phyloP scores from a whole-genome alignment of 2,797 vertebrate genomes.

The Oophaga sylvatica region DNA sequence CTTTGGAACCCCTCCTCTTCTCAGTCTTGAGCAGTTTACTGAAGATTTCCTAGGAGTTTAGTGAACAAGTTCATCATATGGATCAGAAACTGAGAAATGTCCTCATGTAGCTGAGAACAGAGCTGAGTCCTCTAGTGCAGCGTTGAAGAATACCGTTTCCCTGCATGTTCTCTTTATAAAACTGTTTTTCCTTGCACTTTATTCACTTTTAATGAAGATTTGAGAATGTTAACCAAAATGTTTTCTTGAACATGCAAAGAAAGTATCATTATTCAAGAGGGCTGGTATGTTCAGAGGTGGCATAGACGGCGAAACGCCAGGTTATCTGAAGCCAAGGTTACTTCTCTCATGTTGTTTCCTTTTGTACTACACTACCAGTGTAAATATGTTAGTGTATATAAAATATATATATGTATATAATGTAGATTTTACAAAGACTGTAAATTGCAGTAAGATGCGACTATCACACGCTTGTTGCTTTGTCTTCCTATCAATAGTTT shows the following conservation, averaged over 20 bases:
- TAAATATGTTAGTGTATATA: slow-evolving; percentile 61
- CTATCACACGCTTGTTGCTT: slow-evolving; percentile 43
- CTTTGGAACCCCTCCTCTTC: not conserved
- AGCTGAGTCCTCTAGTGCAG: slow-evolving; percentile 11
- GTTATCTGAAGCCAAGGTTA: slow-evolving; percentile 44
- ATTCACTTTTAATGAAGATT: slow-evolving; percentile 69
- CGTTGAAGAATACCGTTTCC: slow-evolving; percentile 13
- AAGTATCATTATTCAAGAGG: not conserved
- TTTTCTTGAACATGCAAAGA: not conserved
- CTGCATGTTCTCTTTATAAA: slow-evolving; percentile 40
- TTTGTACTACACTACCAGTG: slow-evolving; percentile 69
- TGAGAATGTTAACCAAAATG: slow-evolving; percentile 59
- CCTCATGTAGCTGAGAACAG: slow-evolving; percentile 7
- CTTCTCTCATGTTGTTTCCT: slow-evolving; percentile 62
- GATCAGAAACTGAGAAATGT: not conserved
- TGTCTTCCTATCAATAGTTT: slow-evolving; percentile 49
- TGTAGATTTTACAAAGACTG: slow-evolving; percentile 67
- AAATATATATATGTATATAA: slow-evolving; percentile 59
- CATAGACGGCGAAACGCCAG: slow-evolving; percentile 4
- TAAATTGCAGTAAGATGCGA: slow-evolving; percentile 57
- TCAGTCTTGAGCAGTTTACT: not conserved
- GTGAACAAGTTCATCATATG: not conserved
- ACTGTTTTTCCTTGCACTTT: slow-evolving; percentile 75
- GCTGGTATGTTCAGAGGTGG: not conserved
- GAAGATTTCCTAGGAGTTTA: not conserved